Conservation (phyloP, 2,888 invertebrate genomes). For the Acanthosepion esculentum region DNA sequence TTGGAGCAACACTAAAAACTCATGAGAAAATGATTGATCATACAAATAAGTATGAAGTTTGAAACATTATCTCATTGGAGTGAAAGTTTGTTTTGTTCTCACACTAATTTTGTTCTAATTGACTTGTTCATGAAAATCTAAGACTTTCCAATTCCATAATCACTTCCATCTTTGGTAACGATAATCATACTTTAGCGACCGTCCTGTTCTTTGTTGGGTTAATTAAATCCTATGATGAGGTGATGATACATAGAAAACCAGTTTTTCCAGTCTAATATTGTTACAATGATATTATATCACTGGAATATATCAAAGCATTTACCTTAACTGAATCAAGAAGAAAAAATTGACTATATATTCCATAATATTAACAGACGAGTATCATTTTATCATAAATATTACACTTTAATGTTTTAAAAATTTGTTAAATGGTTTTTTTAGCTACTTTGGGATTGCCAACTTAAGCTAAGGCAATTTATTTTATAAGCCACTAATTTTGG, state of each 20-base stretch:
- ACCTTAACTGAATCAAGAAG: background rate
- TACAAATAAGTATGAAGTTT: background rate
- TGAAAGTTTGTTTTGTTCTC: background rate
- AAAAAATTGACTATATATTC: background rate
- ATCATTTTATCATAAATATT: background rate
- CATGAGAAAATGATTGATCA: background rate
- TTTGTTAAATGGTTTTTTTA: background rate
- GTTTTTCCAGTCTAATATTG: background rate
- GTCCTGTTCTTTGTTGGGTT: slow-evolving; percentile 33
- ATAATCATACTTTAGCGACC: background rate
- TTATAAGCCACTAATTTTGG: background rate
- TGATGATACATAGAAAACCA: background rate
- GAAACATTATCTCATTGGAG: background rate
- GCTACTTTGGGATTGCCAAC: background rate
- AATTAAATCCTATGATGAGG: background rate
- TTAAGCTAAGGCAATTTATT: background rate
- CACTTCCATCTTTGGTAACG: background rate
- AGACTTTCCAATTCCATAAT: background rate
- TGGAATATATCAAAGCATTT: background rate
- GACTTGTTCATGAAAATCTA: background rate
- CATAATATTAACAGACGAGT: background rate
- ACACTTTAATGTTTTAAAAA: background rate
- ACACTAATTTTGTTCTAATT: background rate
- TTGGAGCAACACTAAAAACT: background rate
- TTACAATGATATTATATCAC: background rate